Base-by-base conservation (phyloP, 2,113 vertebrate species). In the Eidolon helvum region DNA sequence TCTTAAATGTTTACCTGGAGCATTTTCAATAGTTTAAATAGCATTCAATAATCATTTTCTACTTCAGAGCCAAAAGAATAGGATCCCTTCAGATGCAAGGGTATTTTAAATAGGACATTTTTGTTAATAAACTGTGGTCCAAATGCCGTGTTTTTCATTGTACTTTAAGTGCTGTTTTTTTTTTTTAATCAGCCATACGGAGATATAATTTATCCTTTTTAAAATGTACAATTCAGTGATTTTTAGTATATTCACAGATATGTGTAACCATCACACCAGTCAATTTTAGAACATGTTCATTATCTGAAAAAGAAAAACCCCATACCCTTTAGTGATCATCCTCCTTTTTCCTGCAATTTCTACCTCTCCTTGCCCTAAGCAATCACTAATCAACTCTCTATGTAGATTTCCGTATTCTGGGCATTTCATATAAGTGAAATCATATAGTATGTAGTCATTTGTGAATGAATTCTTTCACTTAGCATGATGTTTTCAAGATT, bases 21-120 rank as follows among this genome's bases (percentile, higher is more conserved):
- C 53, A 53, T 85, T 94, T 95, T 88, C 69, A 72, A 1, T 86
- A 72, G n/a, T 95, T 96, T 78, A 83, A 91, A 57, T 90, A 86
- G 61, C 24, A 90, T 93, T 95, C 30, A 78, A 4, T 84, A 88
- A 77, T 94, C 26, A 48, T 91, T 96, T 87, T 14, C 21, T 90
- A 65, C 69, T 74, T 93, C 30, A 71, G 14, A 95, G 91, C 33
- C 79, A 63, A 93, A 92, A 61, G 45, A 96, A 92, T 79, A 68
- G 86, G 40, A 61, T 97, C 33, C 92, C 28, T 71, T 5, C 61
- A 91, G 94, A 88, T 78, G 19, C 3, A 21, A 94, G 28, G 48
- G 16, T 90, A 83, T 93, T 96, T 78, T 87, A 72, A 96, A 69
- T 38, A 87, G 79, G 30, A 71, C 15, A 48, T 93, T 91, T 89